phyloP scores from a whole-genome alignment of 2,797 vertebrate genomes.

The Mycteria americana region DNA sequence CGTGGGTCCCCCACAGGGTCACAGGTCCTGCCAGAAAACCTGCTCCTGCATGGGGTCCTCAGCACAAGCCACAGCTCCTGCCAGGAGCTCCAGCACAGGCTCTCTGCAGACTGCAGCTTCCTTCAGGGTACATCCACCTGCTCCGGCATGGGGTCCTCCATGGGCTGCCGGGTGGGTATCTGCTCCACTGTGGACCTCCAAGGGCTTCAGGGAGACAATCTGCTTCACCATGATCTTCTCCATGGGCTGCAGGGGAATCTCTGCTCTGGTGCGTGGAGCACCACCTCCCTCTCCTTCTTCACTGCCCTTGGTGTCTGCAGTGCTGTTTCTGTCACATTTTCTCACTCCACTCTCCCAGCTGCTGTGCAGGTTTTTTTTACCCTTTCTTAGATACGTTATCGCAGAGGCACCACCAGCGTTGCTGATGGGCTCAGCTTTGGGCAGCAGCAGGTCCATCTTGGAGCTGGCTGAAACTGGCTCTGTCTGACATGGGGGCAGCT shows the following conservation, averaged over 20 bases:
- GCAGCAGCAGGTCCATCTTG: background rate
- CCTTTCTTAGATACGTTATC: background rate
- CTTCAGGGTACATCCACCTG: background rate
- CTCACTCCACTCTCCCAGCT: background rate
- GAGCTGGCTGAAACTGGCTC: background rate
- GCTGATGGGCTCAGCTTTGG: background rate
- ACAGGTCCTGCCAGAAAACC: background rate
- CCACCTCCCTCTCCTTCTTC: background rate
- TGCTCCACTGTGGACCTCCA: rapidly evolving
- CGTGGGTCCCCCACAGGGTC: rapidly evolving
- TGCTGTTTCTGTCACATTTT: background rate
- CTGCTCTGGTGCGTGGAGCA: background rate
- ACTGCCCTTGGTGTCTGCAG: background rate
- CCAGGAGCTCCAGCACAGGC: background rate
- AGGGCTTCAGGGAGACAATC: background rate
- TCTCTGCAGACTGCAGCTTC: background rate
- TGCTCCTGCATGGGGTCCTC: background rate
- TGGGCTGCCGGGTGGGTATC: background rate
- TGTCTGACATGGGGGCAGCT: background rate
- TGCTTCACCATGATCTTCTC: background rate
- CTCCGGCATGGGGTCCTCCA: rapidly evolving
- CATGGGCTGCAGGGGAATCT: background rate
- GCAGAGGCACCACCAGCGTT: background rate
- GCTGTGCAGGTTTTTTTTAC: background rate
- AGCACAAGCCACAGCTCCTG: background rate